Base-by-base conservation (phyloP, 2,797 vertebrate species). In the Falco concolor region DNA sequence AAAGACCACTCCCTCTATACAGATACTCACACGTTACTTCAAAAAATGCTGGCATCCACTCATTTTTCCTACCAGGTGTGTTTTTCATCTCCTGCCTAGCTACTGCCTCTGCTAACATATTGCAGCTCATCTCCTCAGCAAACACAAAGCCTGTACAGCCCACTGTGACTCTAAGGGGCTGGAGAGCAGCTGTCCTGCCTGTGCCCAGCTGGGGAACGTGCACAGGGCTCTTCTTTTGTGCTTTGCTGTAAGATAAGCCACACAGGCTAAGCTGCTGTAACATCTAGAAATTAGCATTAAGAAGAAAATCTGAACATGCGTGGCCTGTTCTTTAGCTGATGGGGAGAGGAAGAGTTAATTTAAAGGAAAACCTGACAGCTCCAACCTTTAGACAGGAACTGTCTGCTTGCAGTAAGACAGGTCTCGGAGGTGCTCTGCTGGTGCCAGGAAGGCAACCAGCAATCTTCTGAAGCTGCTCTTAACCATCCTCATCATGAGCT, bases 111-210 rank as follows among this genome's bases (percentile, higher is more conserved):
- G 52, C 27, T 67, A 54, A 57, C 49, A 24, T 2, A 32, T 3
- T 54, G 73, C 70, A 78, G 61, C 70, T 73, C n/a, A 1, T 13
- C 2, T 19, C 68, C 79, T 73, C 69, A 6, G 88, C 78, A 67
- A 22, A 23, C 59, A 63, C 54, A 12, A 7, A 60, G 32, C n/a
- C 76, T 25, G 27, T 14, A 9, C 49, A 73, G 84, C 50, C 38
- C 80, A 34, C 9, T 0, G 0, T 2, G 9, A 3, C 60, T 13
- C 13, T 2, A 4, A 30, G 0, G 1, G 53, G 61, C 65, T 78
- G 84, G 56, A 10, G 2, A 38, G 63, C 73, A 49, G 77, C 65
- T 64, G 14, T 47, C 42, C 57, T 67, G 61, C 70, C 59, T 9
- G 20, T 9, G 38, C 44, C 4, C 34, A 34, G 68, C 47, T 2